These are phyloP conservation scores for Labia minor DNA, from an alignment of 2,888 invertebrate genomes.

Conservation along the genomic window DNA sequence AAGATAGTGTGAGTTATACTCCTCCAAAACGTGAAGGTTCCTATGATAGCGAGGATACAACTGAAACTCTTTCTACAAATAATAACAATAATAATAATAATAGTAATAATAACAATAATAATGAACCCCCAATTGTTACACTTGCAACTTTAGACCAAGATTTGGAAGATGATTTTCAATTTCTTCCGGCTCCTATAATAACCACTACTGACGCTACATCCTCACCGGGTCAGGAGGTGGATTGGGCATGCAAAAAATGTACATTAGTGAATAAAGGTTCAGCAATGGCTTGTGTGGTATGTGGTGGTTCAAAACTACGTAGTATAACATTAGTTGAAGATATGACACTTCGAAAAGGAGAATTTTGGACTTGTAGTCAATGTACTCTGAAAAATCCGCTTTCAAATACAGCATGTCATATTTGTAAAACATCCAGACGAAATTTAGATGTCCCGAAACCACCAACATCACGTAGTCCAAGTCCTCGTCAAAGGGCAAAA, in stretches of 20 bases:
- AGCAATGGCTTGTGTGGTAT: conserved; percentile 68
- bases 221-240: conserved; percentile 29
- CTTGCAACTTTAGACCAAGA: conserved; percentile 58
- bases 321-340: conserved; percentile 53
- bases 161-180: conserved; percentile 56
- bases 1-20: conserved; percentile 34
- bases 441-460: conserved; percentile 29
- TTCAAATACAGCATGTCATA: conserved; percentile 55
- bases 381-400: conserved; percentile 74
- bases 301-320: conserved; percentile 70
- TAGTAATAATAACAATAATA: conserved; percentile 23
- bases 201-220: conserved; percentile 1
- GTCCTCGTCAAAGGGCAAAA: conserved; percentile 28
- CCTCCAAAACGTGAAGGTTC: conserved; percentile 33
- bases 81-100: conserved; percentile 16
- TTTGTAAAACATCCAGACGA: conserved; percentile 53
- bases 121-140: conserved; percentile 39
- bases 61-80: conserved; percentile 28
- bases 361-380: conserved; percentile 68
- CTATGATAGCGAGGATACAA: conserved; percentile 20
- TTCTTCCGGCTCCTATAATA: conserved; percentile 35
- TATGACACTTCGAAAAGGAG: conserved; percentile 57
- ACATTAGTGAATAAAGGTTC: conserved; percentile 68
- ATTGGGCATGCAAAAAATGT: conserved; percentile 81
- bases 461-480: conserved; percentile 37